phyloP scores from a whole-genome alignment of 2,113 vertebrate genomes.

The Numenius arquata region DNA sequence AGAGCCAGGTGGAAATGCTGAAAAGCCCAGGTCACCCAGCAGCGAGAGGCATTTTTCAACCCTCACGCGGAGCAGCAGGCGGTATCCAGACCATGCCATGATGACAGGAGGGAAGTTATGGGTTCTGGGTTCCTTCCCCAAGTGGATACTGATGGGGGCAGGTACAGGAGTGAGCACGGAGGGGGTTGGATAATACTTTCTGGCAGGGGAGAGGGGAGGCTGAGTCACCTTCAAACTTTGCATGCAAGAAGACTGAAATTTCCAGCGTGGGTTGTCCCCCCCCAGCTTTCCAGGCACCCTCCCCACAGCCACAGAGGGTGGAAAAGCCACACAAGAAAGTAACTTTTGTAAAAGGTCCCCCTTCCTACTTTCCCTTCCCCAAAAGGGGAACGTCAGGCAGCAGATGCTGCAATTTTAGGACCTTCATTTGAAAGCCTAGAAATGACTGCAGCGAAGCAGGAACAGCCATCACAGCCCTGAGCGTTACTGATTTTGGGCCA shows the following conservation, averaged over 20 bases:
- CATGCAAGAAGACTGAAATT: neutral
- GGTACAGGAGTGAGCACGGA: accelerated
- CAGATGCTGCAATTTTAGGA: neutral
- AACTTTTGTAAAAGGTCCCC: neutral
- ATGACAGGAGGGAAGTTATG: accelerated
- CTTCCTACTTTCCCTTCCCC: neutral
- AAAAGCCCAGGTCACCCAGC: neutral
- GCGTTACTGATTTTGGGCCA: neutral
- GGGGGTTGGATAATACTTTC: neutral
- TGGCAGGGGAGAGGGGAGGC: neutral
- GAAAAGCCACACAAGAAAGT: neutral
- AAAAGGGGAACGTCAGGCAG: neutral
- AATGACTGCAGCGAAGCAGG: neutral
- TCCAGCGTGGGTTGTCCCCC: neutral
- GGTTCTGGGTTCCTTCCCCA: neutral
- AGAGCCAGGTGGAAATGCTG: neutral
- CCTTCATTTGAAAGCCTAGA: neutral
- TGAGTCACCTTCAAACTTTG: too few relatives aligned
- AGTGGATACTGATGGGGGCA: neutral
- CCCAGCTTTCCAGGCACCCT: neutral
- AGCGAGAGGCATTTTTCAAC: neutral
- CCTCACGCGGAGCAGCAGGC: accelerated
- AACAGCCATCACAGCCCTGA: neutral
- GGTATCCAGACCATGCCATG: accelerated
- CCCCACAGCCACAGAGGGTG: neutral